Base-by-base conservation (phyloP, 2,113 vertebrate genomes). In the Odocoileus hemionus region DNA sequence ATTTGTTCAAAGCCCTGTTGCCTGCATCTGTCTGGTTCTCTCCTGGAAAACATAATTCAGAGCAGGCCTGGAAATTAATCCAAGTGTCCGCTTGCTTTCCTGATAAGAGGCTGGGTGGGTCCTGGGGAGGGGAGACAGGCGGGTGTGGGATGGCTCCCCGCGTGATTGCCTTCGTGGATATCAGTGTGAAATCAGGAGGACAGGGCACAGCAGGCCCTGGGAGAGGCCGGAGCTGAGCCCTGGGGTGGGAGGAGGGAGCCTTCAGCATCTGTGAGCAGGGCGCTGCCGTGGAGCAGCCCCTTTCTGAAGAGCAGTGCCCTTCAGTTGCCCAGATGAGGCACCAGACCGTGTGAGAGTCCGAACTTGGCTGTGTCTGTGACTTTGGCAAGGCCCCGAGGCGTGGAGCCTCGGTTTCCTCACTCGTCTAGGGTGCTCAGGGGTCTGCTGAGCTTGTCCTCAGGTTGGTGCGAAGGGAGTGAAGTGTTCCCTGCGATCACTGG, bases 41-140 rank as follows among this genome's bases (percentile, higher is more conserved):
- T 95, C 58, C 80, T 6, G 12, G 93, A 94, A 97, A 95, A 95
- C 82, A 54, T 79, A 86, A 93, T 97, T 96, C 90, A 64, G 61
- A 87, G 57, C 39, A n/a, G 80, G 82, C 45, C 50, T 85, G 95
- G 95, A 95, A 93, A 96, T 96, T 93, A 86, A 96, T 91, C 54
- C 45, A 91, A 11, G 39, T 47, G 86, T 78, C 87, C 0, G 6
- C 79, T 74, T 74, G 54, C 33, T 87, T 12, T 89, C 57, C 45
- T 52, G 79, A 89, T 94, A 83, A 89, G 79, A 83, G 50, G 4
- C n/a, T 2, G 39, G 47, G 60, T 14, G 21, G 89, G 33, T 17
- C 33, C 16, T 0, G 0, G 36, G 58, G 64, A 19, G 9, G 39
- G 61, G 36, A 88, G 57, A 39, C 64, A 45, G 76, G 8, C 1